Conservation (phyloP, 2,888 invertebrate species). For the Cheilosia impressa region DNA sequence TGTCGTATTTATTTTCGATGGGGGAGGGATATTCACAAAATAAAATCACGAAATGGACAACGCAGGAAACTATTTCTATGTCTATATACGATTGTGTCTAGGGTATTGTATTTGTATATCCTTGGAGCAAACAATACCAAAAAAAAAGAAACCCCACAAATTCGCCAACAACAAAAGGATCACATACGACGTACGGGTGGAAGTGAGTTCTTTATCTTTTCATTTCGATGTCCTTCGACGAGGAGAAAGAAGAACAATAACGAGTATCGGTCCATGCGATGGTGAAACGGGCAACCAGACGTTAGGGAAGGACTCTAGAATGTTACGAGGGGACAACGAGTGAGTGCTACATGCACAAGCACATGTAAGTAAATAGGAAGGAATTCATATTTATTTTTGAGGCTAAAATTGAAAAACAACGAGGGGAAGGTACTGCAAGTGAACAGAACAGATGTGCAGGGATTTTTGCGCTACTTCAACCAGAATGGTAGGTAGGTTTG, state of each 20-base stretch:
- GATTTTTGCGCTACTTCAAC: too few relatives aligned
- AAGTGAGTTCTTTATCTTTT: constrained; percentile 5
- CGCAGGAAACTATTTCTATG: constrained; percentile 26
- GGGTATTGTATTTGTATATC: constrained; percentile 1
- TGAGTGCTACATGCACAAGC: neutral
- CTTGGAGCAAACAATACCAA: constrained; percentile 7
- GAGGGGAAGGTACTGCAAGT: too few relatives aligned
- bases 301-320: neutral
- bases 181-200: neutral
- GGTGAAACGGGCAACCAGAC: neutral
- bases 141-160: neutral
- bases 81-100: neutral
- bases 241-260: neutral
- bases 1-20: constrained; percentile 2
- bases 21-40: neutral
- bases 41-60: constrained; percentile 14
- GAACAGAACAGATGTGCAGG: too few relatives aligned
- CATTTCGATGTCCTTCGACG: neutral
- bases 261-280: neutral
- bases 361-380: neutral
- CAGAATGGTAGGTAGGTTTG: too few relatives aligned
- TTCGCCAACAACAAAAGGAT: neutral
- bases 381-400: too few relatives aligned
- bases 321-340: neutral
- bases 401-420: too few relatives aligned